Conservation (phyloP, 1,140 invertebrate genomes). For the Ceratitis capitata region DNA sequence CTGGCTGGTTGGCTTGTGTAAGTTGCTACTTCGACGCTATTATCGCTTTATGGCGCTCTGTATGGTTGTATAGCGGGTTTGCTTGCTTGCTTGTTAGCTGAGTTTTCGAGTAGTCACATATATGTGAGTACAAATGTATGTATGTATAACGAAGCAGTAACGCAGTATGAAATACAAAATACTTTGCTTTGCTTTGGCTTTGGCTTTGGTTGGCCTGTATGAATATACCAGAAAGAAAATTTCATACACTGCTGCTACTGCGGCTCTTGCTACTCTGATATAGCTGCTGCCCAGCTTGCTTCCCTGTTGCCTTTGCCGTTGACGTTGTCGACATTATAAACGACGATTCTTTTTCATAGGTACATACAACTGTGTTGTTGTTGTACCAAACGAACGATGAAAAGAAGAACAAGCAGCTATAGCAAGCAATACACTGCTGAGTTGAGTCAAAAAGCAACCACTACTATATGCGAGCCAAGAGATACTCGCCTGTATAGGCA, state of each 20-base stretch:
- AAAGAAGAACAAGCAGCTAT: constrained; percentile 18
- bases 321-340: not conserved
- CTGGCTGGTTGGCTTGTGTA: not conserved
- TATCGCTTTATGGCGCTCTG: constrained; percentile 26
- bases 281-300: not conserved
- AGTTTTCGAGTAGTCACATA: not conserved
- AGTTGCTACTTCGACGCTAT: constrained; percentile 25
- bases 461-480: not conserved
- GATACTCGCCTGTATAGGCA: not conserved
- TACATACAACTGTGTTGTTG: constrained; percentile 9
- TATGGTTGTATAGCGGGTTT: too few relatives aligned
- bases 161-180: constrained; percentile 36
- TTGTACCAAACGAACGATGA: not conserved
- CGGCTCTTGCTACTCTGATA: constrained; percentile 25
- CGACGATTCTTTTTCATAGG: not conserved
- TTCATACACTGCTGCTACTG: constrained; percentile 33
- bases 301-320: not conserved
- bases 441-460: constrained; percentile 20
- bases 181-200: not conserved
- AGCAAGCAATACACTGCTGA: not conserved
- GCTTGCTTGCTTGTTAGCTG: not conserved
- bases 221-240: not conserved
- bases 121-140: too few relatives aligned
- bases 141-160: constrained; percentile 18
- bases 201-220: constrained; percentile 3